Conservation (phyloP, 2,113 vertebrate genomes). For the Sterna hirundo region DNA sequence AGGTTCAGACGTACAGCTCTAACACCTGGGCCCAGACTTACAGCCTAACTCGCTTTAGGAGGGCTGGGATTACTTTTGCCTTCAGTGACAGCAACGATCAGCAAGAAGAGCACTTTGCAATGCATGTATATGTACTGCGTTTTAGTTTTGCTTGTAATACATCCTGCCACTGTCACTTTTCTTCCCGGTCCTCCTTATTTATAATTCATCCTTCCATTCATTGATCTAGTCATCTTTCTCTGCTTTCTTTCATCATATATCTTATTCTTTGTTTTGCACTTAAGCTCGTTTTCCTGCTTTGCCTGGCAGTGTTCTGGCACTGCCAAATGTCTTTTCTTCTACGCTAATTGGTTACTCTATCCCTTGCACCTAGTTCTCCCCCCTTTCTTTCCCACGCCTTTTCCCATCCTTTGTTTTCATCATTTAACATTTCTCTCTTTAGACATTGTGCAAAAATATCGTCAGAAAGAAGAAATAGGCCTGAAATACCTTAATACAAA, state of each 20-base stretch:
- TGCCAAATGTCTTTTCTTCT: neutral
- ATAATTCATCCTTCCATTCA: neutral
- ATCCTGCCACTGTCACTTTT: neutral
- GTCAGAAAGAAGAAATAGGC: neutral
- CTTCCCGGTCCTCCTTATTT: neutral
- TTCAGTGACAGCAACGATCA: rapidly evolving
- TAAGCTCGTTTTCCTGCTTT: neutral
- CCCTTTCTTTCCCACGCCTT: neutral
- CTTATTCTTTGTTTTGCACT: neutral
- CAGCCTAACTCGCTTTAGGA: neutral
- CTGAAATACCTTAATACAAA: neutral
- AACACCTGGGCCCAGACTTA: neutral
- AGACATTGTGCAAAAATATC: neutral
- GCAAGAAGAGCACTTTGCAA: rapidly evolving
- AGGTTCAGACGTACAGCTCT: neutral
- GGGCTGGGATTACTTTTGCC: rapidly evolving
- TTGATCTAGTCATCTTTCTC: neutral
- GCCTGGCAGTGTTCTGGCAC: neutral
- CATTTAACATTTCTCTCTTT: neutral
- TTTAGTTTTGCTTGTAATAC: rapidly evolving
- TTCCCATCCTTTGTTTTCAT: neutral
- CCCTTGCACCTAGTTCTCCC: too few species aligned
- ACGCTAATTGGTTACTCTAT: neutral
- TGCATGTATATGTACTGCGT: rapidly evolving
- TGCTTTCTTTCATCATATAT: neutral